phyloP scores from a whole-genome alignment of 2,888 invertebrate species.

The Parnassius mnemosyne region DNA sequence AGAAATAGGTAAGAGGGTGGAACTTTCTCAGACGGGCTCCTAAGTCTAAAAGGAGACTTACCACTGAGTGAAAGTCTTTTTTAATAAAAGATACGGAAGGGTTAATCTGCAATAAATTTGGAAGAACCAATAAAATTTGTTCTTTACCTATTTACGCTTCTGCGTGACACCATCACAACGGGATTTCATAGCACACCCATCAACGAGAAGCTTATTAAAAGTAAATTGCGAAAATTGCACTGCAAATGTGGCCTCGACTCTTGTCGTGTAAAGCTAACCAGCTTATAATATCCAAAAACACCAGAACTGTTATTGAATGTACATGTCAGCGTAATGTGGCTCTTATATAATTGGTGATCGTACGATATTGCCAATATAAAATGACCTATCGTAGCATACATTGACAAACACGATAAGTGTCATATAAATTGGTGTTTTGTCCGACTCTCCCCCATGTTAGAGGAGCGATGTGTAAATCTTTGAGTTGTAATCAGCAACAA shows the following conservation, averaged over 20 bases:
- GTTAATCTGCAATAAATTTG: neutral
- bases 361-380: constrained; percentile 33
- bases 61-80: no score
- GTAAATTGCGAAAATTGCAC: constrained; percentile 78
- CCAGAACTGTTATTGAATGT: constrained; percentile 32
- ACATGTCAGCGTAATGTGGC: neutral
- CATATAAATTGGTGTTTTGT: constrained; percentile 28
- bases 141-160: constrained; percentile 37
- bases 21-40: no score
- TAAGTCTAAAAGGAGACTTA: no score
- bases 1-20: no score
- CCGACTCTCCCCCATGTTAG: constrained; percentile 49
- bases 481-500: constrained; percentile 58
- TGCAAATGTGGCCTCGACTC: constrained; percentile 73
- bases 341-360: constrained; percentile 14
- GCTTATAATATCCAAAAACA: constrained; percentile 48
- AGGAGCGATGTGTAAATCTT: constrained; percentile 69
- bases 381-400: constrained; percentile 37
- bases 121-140: constrained; percentile 1
- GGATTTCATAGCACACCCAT: constrained; percentile 61
- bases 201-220: constrained; percentile 73
- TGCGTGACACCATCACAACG: constrained; percentile 43
- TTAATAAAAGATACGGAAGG: no score
- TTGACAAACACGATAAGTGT: constrained; percentile 14
- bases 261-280: constrained; percentile 61